Conservation (phyloP, 2,797 vertebrate genomes). For the Schizopygopsis pylzovi region DNA sequence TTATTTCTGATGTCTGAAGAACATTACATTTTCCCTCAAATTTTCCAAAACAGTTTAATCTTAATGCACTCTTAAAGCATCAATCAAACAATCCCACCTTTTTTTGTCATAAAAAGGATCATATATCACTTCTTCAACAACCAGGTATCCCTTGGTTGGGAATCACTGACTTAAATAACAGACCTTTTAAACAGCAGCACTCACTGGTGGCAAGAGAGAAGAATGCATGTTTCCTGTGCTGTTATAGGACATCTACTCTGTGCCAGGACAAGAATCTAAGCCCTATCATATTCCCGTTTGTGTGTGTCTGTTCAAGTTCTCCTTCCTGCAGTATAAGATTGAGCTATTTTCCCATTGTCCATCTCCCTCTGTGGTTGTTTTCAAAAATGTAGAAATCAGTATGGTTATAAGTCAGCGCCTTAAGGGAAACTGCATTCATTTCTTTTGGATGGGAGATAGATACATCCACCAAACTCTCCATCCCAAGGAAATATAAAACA, state of each 20-base stretch:
- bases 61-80: neutral
- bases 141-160: neutral
- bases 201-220: conserved; percentile 10
- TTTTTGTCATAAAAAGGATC: neutral
- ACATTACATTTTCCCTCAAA: neutral
- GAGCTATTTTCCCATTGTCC: conserved; percentile 73
- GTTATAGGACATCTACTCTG: neutral
- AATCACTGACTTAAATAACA: neutral
- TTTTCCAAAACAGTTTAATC: neutral
- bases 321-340: conserved; percentile 75
- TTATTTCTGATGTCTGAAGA: neutral
- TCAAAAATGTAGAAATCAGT: conserved; percentile 72
- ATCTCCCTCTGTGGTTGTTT: conserved; percentile 67
- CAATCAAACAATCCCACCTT: neutral
- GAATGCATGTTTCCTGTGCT: conserved; percentile 22
- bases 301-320: conserved; percentile 71
- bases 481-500: neutral
- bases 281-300: conserved; percentile 59
- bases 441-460: neutral
- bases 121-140: neutral
- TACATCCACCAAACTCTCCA: neutral
- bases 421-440: conserved; percentile 63
- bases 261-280: conserved; percentile 57
- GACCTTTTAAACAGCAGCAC: conserved; percentile 19
- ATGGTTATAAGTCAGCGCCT: conserved; percentile 68